phyloP scores from a whole-genome alignment of 2,888 invertebrate species.

The Galeruca laticollis region DNA sequence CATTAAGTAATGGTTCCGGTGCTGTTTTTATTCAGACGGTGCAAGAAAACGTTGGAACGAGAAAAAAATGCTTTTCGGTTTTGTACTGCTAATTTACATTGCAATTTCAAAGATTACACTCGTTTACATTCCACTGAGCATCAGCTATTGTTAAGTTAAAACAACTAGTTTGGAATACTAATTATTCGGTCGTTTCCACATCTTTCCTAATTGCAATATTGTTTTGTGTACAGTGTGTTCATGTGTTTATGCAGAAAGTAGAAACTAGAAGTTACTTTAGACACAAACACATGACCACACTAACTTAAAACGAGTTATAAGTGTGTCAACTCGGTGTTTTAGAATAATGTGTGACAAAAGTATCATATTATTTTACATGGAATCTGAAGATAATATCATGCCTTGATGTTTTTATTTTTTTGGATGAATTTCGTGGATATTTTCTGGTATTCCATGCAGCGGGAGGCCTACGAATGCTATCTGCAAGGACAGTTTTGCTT shows the following conservation, averaged over 20 bases:
- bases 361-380: no score
- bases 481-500: no score
- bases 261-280: background rate
- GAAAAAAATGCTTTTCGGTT: slow-evolving; percentile 35
- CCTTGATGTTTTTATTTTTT: no score
- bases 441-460: no score
- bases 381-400: no score
- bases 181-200: slow-evolving; percentile 14
- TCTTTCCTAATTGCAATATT: slow-evolving; percentile 2
- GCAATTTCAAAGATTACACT: slow-evolving; percentile 42
- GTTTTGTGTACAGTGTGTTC: background rate
- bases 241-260: no score
- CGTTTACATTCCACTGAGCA: slow-evolving; percentile 34
- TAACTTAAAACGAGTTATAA: background rate
- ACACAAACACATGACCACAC: background rate
- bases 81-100: slow-evolving; percentile 42
- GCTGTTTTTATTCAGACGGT: slow-evolving; percentile 20
- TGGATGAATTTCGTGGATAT: no score
- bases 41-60: slow-evolving; percentile 27
- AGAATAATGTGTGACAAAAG: no score
- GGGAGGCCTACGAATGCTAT: no score
- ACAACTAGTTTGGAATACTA: slow-evolving; percentile 29
- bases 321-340: no score
- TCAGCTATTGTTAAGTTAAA: slow-evolving; percentile 30
- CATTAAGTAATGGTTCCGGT: background rate